Conservation (phyloP, 2,113 vertebrate species). For the Nycticebus coucang region DNA sequence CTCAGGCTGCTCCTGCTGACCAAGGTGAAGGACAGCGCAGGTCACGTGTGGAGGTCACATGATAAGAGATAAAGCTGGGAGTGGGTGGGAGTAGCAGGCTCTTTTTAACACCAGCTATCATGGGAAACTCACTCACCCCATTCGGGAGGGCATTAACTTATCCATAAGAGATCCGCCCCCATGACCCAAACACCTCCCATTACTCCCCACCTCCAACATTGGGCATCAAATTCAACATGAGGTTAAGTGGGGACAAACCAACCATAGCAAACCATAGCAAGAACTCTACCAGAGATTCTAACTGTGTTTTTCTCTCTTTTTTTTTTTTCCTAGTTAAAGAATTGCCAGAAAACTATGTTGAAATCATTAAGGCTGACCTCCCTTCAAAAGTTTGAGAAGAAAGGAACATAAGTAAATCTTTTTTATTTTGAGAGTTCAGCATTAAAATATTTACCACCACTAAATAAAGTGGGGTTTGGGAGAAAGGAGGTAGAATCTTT, state of each 20-base stretch:
- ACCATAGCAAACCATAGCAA: background rate
- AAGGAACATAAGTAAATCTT: background rate
- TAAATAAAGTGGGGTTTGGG: accelerated
- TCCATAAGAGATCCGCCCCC: no score
- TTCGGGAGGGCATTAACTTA: background rate
- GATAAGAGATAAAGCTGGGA: background rate
- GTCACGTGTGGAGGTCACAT: background rate
- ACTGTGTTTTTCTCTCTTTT: background rate
- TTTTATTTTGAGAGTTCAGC: background rate
- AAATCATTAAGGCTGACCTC: background rate
- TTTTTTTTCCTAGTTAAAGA: background rate
- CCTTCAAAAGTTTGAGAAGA: background rate
- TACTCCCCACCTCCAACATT: background rate
- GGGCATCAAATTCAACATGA: background rate
- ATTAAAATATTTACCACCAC: background rate
- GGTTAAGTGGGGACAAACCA: background rate
- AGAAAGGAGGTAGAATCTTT: background rate
- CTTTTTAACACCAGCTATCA: background rate
- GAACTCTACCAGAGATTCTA: background rate
- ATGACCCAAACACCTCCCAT: background rate
- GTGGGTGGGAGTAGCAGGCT: background rate
- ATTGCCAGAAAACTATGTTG: background rate
- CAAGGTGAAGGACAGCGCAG: background rate
- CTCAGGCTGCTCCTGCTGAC: background rate
- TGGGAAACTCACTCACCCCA: background rate